Percentiles rank a stretch among this genome's conserved stretches.
phyloP scores from a whole-genome alignment of 2,797 vertebrate genomes.

The Leptatherina wallacei region DNA sequence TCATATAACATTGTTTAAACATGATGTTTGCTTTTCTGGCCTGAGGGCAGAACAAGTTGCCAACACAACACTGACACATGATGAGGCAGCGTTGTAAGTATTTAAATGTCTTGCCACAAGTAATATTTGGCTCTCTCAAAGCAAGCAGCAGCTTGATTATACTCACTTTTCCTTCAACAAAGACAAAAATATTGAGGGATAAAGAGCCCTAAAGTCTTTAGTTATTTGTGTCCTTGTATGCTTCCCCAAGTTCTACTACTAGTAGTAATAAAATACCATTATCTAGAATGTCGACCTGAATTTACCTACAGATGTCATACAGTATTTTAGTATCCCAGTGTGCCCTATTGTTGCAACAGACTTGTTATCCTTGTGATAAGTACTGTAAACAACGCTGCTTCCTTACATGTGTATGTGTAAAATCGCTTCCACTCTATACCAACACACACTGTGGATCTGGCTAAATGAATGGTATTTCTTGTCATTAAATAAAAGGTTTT shows the following conservation, averaged over 20 bases:
- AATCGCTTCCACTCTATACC: background rate
- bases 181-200: too few relatives aligned
- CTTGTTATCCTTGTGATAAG: background rate
- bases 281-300: background rate
- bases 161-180: too few relatives aligned
- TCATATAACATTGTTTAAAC: slow-evolving; percentile 3
- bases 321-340: background rate
- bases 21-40: background rate
- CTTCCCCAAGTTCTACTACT: background rate
- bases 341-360: background rate
- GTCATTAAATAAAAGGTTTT: slow-evolving; percentile 48
- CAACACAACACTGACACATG: background rate
- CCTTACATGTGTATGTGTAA: too few relatives aligned
- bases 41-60: background rate
- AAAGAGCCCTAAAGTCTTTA: too few relatives aligned
- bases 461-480: slow-evolving; percentile 1
- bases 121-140: too few relatives aligned
- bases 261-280: too few relatives aligned
- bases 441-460: slow-evolving; percentile 10
- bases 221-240: background rate
- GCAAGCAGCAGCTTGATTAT: too few relatives aligned
- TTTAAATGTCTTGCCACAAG: background rate
- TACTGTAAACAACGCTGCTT: too few relatives aligned
- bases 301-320: background rate
- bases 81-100: background rate